These are phyloP conservation scores for Triplophysa bombifrons DNA, from an alignment of 2,797 vertebrate genomes.

Conservation along the genomic window DNA sequence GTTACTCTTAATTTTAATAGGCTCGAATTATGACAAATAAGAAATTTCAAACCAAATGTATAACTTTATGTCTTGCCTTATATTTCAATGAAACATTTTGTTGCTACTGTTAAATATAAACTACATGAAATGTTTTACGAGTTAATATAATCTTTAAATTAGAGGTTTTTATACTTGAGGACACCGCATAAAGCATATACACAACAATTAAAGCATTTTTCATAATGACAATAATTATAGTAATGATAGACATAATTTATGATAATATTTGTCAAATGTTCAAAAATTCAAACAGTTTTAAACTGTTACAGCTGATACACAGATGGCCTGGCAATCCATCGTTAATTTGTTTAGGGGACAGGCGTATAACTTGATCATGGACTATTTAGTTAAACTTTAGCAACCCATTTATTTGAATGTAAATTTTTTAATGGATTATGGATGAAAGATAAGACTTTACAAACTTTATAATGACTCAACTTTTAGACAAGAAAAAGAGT, in stretches of 20 bases:
- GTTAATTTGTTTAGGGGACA: not conserved
- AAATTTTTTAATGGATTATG: conserved; percentile 7
- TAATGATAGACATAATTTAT: not conserved
- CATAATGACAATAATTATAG: not conserved
- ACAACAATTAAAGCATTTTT: not conserved
- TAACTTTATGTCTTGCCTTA: not conserved
- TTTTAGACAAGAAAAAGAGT: not conserved
- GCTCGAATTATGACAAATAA: not conserved
- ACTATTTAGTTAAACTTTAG: not conserved
- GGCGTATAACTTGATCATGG: not conserved
- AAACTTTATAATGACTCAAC: not conserved
- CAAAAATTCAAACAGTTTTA: not conserved
- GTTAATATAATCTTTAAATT: too few relatives aligned
- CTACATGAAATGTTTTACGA: too few relatives aligned
- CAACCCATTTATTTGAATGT: not conserved
- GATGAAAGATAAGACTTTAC: not conserved
- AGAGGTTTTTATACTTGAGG: too few relatives aligned
- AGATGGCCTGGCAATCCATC: not conserved
- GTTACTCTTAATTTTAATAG: not conserved
- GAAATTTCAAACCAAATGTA: not conserved
- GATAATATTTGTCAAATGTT: not conserved
- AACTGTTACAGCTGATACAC: not conserved
- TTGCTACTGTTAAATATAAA: too few relatives aligned
- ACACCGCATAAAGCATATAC: not conserved
- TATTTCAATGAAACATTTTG: too few relatives aligned